Evolutionary conservation across 2,888 invertebrate genomes (phyloP).

Genomic region (Melitaea athalia): DNA sequence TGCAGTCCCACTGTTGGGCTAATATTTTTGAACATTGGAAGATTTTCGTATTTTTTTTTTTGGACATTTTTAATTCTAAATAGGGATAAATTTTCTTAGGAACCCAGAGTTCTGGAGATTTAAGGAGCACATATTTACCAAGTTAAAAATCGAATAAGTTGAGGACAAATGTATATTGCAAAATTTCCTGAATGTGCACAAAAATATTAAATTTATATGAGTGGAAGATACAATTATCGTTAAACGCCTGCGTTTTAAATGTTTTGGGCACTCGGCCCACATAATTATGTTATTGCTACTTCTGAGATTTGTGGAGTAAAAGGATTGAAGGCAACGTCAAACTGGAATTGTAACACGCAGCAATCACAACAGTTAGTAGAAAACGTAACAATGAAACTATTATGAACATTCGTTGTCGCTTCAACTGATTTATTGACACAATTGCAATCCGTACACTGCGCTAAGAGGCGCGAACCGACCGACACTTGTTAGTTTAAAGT

Average conservation of each 20-base stretch:
- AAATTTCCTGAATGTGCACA: no score
- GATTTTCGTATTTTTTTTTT: background rate
- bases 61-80: no score
- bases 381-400: constrained; percentile 4
- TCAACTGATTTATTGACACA: background rate
- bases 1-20: background rate
- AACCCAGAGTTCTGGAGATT: no score
- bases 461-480: background rate
- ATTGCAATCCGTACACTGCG: background rate
- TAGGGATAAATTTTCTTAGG: no score
- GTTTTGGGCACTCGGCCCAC: no score
- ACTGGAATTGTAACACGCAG: background rate
- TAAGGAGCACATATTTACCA: no score
- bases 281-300: background rate
- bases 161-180: no score
- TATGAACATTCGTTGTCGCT: constrained; percentile 1
- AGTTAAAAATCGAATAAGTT: no score
- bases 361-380: constrained; percentile 6
- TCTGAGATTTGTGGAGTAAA: background rate
- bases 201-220: no score
- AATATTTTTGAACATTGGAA: background rate
- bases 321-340: background rate
- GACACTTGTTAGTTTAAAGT: background rate
- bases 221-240: no score
- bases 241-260: no score